A percentile compares a stretch with the other conserved stretches of the same genome.
phyloP scores from a whole-genome alignment of 2,797 vertebrate genomes.

The Halcyon badia region DNA sequence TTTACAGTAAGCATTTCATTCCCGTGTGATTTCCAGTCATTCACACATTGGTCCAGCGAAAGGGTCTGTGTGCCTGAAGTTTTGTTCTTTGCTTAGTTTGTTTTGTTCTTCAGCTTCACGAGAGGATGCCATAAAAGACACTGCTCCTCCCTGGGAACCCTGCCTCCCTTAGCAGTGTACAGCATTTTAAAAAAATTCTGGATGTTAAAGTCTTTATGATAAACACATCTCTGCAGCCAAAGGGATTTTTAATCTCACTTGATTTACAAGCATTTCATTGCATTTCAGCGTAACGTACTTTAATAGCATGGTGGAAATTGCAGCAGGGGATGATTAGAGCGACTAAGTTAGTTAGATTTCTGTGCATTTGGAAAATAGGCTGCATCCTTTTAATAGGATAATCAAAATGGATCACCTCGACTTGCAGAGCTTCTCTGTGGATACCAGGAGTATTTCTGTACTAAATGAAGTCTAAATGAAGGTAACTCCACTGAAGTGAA shows the following conservation, averaged over 20 bases:
- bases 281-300: constrained; percentile 35
- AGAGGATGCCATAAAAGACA: not conserved
- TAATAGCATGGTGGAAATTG: constrained; percentile 54
- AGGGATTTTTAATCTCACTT: constrained; percentile 66
- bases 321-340: constrained; percentile 55
- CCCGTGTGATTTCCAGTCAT: not conserved
- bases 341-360: constrained; percentile 28
- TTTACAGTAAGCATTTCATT: not conserved
- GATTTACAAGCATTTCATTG: constrained; percentile 73
- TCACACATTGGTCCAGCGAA: not conserved
- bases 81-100: not conserved
- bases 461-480: not conserved
- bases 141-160: not conserved
- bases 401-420: not conserved
- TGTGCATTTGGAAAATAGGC: constrained; percentile 40
- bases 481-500: not conserved
- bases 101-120: not conserved
- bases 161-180: not conserved
- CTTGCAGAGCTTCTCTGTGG: not conserved
- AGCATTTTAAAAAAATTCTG: not conserved
- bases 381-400: constrained; percentile 32
- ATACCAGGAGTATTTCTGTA: not conserved
- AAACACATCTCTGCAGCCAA: constrained; percentile 51
- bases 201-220: constrained; percentile 18
- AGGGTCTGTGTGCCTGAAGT: not conserved